A percentile compares a stretch with the other conserved stretches of the same genome.
Evolutionary conservation across 2,113 vertebrate genomes (phyloP).

Genomic region (Boleophthalmus pectinirostris): DNA sequence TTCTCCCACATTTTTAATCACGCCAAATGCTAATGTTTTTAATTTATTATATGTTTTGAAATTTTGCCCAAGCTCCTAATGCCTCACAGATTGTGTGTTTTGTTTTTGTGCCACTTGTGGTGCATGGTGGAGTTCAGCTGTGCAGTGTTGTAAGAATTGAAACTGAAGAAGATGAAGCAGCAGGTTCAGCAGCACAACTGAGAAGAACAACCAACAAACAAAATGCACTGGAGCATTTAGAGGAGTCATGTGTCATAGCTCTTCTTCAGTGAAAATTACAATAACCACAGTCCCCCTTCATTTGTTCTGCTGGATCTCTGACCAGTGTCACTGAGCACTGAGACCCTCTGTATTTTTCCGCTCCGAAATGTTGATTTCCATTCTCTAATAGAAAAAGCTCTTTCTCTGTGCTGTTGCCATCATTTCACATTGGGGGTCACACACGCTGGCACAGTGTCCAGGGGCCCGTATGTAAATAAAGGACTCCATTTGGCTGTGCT

Average conservation of each 20-base stretch:
- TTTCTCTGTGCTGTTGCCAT: neutral
- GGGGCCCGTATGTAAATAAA: constrained; percentile 64
- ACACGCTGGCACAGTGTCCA: constrained; percentile 40
- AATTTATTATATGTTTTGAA: constrained; percentile 73
- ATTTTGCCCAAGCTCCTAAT: constrained; percentile 49
- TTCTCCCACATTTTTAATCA: constrained; percentile 61
- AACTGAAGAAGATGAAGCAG: neutral
- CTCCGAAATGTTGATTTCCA: constrained; percentile 37
- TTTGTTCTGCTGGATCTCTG: constrained; percentile 34
- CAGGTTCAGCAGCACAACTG: neutral
- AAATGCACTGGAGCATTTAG: neutral
- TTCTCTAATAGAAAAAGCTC: constrained; percentile 21
- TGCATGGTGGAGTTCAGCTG: constrained; percentile 41
- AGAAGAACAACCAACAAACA: neutral
- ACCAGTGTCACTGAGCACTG: constrained; percentile 16
- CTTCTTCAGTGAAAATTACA: neutral
- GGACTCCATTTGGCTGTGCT: constrained; percentile 61
- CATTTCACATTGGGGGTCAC: constrained; percentile 34
- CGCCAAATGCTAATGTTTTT: constrained; percentile 65
- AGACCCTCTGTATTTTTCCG: constrained; percentile 39
- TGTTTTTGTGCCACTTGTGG: constrained; percentile 24
- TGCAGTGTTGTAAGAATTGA: constrained; percentile 35
- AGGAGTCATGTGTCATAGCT: neutral
- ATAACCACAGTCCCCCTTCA: constrained; percentile 25
- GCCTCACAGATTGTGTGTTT: constrained; percentile 37